Conservation (phyloP, 2,797 vertebrate genomes). For the Hippocampus kuda region DNA sequence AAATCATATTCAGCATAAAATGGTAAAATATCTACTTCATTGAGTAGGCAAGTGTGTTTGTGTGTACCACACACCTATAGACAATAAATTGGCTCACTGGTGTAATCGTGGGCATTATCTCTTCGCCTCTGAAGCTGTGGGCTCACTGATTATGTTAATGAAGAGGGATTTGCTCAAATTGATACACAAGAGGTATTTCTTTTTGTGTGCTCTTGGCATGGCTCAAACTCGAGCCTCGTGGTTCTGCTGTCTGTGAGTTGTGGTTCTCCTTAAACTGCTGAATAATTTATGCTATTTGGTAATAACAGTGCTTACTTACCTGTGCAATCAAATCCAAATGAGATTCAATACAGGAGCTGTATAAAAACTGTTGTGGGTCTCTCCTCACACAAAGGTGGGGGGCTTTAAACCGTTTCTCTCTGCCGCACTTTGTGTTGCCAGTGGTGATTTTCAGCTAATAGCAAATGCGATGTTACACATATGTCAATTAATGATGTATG, state of each 20-base stretch:
- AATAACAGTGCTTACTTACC: background rate
- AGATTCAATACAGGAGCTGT: background rate
- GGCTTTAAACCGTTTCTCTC: background rate
- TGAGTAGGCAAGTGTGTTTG: background rate
- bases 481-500: constrained; percentile 30
- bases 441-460: background rate
- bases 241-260: background rate
- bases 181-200: constrained; percentile 21
- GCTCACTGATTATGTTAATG: constrained; percentile 41
- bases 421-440: background rate
- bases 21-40: background rate
- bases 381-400: background rate
- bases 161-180: constrained; percentile 33
- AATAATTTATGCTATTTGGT: background rate
- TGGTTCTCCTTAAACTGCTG: background rate
- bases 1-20: background rate
- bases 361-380: background rate
- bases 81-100: constrained; percentile 29
- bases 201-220: constrained; percentile 10
- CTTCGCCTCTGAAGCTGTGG: constrained; percentile 20
- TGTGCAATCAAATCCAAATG: background rate
- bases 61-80: constrained; percentile 11
- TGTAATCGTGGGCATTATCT: constrained; percentile 43
- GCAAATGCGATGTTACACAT: constrained; percentile 21
- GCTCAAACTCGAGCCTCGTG: constrained; percentile 10